Evolutionary conservation across 2,888 invertebrate genomes (phyloP).

Genomic region (Yponomeuta sedellus): DNA sequence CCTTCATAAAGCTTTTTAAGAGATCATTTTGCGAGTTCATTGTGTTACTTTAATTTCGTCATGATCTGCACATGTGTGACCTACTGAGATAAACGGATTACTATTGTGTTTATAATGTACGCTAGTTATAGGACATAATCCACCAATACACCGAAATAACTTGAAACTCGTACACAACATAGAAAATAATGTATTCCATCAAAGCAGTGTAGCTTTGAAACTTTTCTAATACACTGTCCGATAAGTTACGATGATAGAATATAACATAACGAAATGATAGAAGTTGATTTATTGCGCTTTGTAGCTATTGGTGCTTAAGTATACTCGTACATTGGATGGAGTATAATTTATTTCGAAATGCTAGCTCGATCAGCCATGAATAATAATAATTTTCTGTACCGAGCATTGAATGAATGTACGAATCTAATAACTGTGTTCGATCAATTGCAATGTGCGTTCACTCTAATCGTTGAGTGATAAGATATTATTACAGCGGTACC

Average conservation of each 20-base stretch:
- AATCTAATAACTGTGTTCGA: not conserved
- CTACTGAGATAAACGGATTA: not conserved
- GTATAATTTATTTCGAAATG: not conserved
- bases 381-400: not conserved
- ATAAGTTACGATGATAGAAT: not conserved
- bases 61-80: not conserved
- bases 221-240: not conserved
- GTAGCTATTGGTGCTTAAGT: not conserved
- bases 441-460: constrained; percentile 28
- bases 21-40: not conserved
- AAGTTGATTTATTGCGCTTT: not conserved
- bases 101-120: not conserved
- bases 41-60: not conserved
- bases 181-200: not conserved
- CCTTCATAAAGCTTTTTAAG: constrained; percentile 6
- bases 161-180: not conserved
- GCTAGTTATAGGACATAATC: not conserved
- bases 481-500: constrained; percentile 49
- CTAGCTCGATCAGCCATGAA: not conserved
- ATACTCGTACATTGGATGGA: not conserved
- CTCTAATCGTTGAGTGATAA: constrained; percentile 63
- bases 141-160: not conserved
- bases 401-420: not conserved
- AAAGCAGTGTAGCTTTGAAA: not conserved
- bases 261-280: not conserved